A percentile compares a stretch with the other conserved stretches of the same genome.
Conservation (phyloP, 2,113 vertebrate genomes). For the Platysternon megacephalum region DNA sequence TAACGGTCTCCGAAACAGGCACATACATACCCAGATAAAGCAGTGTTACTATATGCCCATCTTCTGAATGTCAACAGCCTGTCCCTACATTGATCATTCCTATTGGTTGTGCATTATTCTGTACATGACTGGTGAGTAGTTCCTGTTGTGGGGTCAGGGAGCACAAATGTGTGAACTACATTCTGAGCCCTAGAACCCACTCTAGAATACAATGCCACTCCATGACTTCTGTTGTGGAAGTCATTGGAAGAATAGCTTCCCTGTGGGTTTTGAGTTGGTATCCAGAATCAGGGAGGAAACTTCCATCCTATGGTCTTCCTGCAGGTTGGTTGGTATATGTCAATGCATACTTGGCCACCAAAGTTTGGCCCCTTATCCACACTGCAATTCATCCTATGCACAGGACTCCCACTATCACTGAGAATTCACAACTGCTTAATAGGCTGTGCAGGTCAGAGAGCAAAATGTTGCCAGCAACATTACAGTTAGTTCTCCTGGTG, state of each 20-base stretch:
- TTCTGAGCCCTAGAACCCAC: not conserved
- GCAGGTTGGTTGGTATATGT: not conserved
- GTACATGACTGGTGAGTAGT: not conserved
- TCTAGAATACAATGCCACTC: not conserved
- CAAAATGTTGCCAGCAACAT: not conserved
- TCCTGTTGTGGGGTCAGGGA: not conserved
- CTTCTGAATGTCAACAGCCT: not conserved
- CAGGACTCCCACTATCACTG: not conserved
- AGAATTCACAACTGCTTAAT: not conserved
- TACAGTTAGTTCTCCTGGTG: not conserved
- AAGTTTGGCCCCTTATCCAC: not conserved
- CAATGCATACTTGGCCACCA: not conserved
- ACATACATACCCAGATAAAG: not conserved
- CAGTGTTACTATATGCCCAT: not conserved
- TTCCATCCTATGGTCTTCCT: not conserved
- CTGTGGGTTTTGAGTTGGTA: not conserved
- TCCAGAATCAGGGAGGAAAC: not conserved
- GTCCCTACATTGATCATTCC: not conserved
- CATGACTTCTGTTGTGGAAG: not conserved
- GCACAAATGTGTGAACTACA: accelerated
- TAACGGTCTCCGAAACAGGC: not conserved
- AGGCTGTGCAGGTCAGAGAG: not conserved
- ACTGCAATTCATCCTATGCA: not conserved
- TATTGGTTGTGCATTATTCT: not conserved
- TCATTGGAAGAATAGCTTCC: not conserved